Conservation (phyloP, 2,797 vertebrate species). For the Tamandua tetradactyla region DNA sequence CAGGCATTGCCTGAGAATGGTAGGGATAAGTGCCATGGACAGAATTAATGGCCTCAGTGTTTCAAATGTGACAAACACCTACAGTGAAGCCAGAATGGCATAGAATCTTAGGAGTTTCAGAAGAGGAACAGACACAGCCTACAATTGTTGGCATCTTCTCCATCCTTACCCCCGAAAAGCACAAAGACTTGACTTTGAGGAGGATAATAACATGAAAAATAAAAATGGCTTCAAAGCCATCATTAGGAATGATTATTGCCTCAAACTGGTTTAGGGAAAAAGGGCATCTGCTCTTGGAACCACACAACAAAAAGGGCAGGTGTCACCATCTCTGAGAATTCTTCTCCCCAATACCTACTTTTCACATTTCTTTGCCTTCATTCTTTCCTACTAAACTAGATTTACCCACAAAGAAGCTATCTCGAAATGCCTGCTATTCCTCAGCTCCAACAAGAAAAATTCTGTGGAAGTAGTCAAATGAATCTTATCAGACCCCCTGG, state of each 20-base stretch:
- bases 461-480: not conserved
- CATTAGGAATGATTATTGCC: not conserved
- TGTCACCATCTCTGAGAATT: not conserved
- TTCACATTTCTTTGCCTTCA: not conserved
- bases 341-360: not conserved
- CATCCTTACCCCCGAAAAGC: not conserved
- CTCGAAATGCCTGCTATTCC: not conserved
- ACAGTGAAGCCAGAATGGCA: not conserved
- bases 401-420: not conserved
- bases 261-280: not conserved
- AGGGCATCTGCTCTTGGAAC: not conserved
- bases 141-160: not conserved
- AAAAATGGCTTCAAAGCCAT: not conserved
- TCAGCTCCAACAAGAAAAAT: not conserved
- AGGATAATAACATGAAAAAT: not conserved
- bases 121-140: not conserved
- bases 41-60: not conserved
- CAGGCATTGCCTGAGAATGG: not conserved
- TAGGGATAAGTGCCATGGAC: not conserved
- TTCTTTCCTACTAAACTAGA: not conserved
- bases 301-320: not conserved
- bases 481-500: not conserved
- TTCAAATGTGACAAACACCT: not conserved
- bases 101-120: not conserved
- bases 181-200: not conserved